Percentiles rank a stretch among this genome's conserved stretches.
phyloP scores from a whole-genome alignment of 1,140 invertebrate genomes.

The Octopus bimaculoides region DNA sequence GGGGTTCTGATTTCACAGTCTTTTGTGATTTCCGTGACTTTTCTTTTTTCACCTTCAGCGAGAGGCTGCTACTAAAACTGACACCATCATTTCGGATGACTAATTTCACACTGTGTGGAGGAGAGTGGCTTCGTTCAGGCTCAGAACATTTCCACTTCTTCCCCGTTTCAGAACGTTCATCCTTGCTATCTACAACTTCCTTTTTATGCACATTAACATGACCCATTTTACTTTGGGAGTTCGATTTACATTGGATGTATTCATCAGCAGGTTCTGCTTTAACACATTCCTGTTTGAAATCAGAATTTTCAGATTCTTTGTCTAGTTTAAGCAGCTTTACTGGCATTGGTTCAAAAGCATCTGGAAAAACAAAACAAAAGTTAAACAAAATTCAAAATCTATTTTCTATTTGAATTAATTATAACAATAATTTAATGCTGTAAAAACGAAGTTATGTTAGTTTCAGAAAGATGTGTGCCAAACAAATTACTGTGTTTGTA shows the following conservation, averaged over 20 bases:
- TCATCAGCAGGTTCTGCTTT: neutral
- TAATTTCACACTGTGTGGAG: conserved; percentile 33
- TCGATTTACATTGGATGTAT: neutral
- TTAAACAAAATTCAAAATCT: neutral
- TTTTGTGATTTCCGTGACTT: conserved; percentile 15
- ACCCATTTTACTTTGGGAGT: neutral
- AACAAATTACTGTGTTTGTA: too few relatives aligned
- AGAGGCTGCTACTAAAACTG: conserved; percentile 37
- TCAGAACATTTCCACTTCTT: conserved; percentile 6
- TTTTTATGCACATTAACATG: neutral
- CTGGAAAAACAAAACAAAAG: conserved; percentile 28
- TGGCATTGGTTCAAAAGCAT: conserved; percentile 44
- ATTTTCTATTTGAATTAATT: too few relatives aligned
- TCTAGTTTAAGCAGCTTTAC: conserved; percentile 23
- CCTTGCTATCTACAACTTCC: neutral
- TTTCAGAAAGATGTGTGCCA: too few relatives aligned
- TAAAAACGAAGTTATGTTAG: too few relatives aligned
- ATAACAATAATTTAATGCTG: too few relatives aligned
- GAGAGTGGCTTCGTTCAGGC: neutral
- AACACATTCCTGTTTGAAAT: conserved; percentile 7
- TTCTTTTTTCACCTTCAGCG: conserved; percentile 6
- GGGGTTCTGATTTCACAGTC: neutral
- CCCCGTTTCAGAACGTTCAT: neutral
- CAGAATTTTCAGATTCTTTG: neutral
- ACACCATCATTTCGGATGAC: conserved; percentile 42